Conservation (phyloP, 2,113 vertebrate species). For the Salminus brasiliensis region DNA sequence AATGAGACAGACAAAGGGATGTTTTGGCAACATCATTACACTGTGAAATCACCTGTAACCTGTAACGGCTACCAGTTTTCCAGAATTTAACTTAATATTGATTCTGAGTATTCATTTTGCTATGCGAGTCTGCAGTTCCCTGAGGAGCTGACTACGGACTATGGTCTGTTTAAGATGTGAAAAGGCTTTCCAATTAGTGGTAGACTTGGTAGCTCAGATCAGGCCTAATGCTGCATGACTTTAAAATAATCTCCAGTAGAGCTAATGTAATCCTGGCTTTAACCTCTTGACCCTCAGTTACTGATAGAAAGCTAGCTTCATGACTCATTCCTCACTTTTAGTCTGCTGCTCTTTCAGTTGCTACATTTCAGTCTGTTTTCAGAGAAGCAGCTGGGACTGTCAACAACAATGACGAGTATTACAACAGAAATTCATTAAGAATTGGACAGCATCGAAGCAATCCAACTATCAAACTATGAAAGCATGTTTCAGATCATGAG, state of each 20-base stretch:
- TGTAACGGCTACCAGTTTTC: neutral
- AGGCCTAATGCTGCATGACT: neutral
- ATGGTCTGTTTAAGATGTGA: neutral
- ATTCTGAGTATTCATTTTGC: neutral
- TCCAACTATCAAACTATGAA: neutral
- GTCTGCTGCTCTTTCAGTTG: neutral
- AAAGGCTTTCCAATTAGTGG: neutral
- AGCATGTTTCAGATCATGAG: neutral
- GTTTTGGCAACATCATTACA: too few species aligned
- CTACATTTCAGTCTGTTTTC: neutral
- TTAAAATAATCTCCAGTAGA: slow-evolving; percentile 1
- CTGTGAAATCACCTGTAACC: neutral
- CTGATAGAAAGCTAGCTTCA: neutral
- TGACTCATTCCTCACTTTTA: slow-evolving; percentile 3
- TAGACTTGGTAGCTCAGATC: neutral
- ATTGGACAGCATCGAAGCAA: neutral
- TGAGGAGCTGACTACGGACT: neutral
- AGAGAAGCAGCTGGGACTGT: neutral
- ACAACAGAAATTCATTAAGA: neutral
- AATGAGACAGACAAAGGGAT: too few species aligned
- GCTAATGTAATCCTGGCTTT: neutral
- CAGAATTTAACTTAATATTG: neutral
- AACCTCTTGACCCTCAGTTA: neutral
- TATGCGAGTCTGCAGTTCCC: neutral
- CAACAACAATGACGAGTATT: neutral